phyloP scores from a whole-genome alignment of 2,888 invertebrate genomes.

The Drosophila leonis region DNA sequence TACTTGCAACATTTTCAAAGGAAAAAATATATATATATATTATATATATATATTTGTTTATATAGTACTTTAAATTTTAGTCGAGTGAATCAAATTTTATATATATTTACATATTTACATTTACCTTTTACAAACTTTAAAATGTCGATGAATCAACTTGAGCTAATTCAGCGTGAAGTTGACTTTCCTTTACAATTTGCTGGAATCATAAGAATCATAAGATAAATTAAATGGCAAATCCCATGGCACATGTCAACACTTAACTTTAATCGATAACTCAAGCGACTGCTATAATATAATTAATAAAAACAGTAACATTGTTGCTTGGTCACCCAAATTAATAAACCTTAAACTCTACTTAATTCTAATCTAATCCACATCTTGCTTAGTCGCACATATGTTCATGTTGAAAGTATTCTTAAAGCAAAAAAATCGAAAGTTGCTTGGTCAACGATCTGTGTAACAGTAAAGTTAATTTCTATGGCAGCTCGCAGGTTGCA shows the following conservation, averaged over 20 bases:
- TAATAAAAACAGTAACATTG: neutral
- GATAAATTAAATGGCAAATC: too few relatives aligned
- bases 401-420: neutral
- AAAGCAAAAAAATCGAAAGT: slow-evolving; percentile 42
- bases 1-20: neutral
- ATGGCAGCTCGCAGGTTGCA: slow-evolving; percentile 26
- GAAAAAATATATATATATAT: too few relatives aligned
- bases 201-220: too few relatives aligned
- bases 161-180: slow-evolving; percentile 1
- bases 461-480: slow-evolving; percentile 48
- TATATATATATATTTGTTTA: neutral
- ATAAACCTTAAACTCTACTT: neutral
- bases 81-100: neutral
- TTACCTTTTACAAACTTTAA: neutral
- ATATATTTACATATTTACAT: neutral
- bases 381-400: neutral
- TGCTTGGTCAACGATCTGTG: slow-evolving; percentile 48
- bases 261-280: neutral
- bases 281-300: neutral
- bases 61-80: neutral
- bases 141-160: neutral
- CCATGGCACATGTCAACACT: neutral
- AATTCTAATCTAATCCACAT: neutral
- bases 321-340: neutral
- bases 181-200: neutral